Base-by-base conservation (phyloP, 1,140 invertebrate species). In the Akabosia matsudoensis region DNA sequence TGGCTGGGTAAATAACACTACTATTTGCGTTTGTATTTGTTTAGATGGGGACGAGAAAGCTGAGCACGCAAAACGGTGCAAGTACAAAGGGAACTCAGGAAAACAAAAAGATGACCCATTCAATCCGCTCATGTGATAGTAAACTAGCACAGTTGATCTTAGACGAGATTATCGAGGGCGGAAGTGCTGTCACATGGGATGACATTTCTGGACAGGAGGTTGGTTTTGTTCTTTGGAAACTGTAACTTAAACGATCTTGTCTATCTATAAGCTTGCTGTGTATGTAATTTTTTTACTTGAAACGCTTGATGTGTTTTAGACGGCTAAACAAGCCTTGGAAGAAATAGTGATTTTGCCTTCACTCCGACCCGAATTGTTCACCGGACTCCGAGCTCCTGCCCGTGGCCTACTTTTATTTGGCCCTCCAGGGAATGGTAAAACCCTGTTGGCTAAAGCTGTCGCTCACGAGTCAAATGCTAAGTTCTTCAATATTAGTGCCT, bases 271-370 rank as follows among this genome's bases (percentile, higher is more conserved):
- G 10, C 61, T 64, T 7, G 61, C n/a, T n/a, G n/a, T n/a, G n/a
- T n/a, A n/a, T n/a, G n/a, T n/a, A 70, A 70, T 70, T 10, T 70
- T 30, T 70, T 70, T 28, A 75, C 30, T 74, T 64, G 70, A 77
- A 26, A 73, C 2, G 72, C 14, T 61, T 80, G 81, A 56, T 82
- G 76, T 79, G 61, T 83, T 84, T 52, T 83, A 92, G 90, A 88
- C 90, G 82, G 97, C 90, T 37, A 99, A 99, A 85, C 95, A 97
- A 86, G 96, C 96, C 0, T 88, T 99, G 10, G 93, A 97, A 85
- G 97, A 99, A 86, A 98, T 98, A 90, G 96, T 98, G 2, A 95
- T 99, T 26, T 88, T 97, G 82, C 97, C 97, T 7, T 93, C 97
- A 28, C 85, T 97, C n/a, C 87, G 97, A 82, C 97, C 97, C 30